Conservation (phyloP, 2,888 invertebrate species). For the Mythimna vitellina region DNA sequence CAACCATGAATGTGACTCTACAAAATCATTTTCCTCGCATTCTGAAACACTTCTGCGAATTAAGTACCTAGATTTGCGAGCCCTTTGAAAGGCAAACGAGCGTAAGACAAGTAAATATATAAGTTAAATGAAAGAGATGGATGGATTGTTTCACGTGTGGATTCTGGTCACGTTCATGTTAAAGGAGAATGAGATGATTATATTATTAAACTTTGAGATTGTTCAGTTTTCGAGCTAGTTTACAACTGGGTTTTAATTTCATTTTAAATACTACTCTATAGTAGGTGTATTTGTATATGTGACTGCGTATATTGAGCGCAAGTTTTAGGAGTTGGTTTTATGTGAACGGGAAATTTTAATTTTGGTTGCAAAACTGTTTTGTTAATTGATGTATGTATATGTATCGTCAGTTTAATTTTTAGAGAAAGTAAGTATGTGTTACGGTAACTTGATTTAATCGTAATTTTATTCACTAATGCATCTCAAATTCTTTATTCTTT, state of each 20-base stretch:
- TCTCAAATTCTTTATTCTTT: neutral
- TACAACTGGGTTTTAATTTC: neutral
- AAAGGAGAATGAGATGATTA: slow-evolving; percentile 40
- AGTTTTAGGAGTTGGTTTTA: neutral
- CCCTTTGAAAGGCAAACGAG: slow-evolving; percentile 29
- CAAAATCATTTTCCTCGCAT: neutral
- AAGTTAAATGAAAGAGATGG: slow-evolving; percentile 36
- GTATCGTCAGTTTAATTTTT: neutral
- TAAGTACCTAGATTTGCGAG: slow-evolving; percentile 15
- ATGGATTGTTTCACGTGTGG: slow-evolving; percentile 27
- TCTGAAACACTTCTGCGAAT: slow-evolving; percentile 3
- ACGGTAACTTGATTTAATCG: neutral
- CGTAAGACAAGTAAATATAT: slow-evolving; percentile 37
- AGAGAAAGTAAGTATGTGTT: neutral
- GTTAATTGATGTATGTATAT: neutral
- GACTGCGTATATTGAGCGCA: neutral
- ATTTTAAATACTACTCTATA: neutral
- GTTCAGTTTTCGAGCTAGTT: slow-evolving; percentile 18
- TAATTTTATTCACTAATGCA: neutral
- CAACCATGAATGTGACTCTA: neutral
- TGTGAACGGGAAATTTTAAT: neutral
- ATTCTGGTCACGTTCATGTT: slow-evolving; percentile 50
- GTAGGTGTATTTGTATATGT: neutral
- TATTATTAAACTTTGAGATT: slow-evolving; percentile 37
- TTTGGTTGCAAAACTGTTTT: neutral